Base-by-base conservation (phyloP, 2,113 vertebrate species). In the Sinocyclocheilus anshuiensis region DNA sequence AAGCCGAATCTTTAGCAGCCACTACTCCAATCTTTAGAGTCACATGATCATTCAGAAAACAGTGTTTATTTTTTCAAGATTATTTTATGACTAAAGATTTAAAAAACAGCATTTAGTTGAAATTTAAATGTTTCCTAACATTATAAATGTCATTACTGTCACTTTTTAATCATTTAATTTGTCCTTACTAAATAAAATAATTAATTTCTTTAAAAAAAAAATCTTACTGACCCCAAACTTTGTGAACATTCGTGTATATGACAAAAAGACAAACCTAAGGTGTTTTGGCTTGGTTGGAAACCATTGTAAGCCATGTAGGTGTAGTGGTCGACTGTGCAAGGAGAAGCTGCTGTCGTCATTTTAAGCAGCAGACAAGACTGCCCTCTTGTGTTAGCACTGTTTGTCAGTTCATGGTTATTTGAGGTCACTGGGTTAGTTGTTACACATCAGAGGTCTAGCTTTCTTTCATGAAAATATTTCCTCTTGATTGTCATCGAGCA, bases 331-430 rank as follows among this genome's bases (percentile, higher is more conserved):
- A 8, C 61, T 59, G 20, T 18, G 33, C 63, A n/a, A 24, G 7
- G 45, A 55, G 26, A 36, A 55, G 18, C 36, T 8, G 11, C 29
- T 4, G 2, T 45, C 10, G 26, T 22, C 9, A 79, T 45, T 65
- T 4, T 22, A 83, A 92, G 89, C 78, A 85, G 86, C 85, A 91
- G 91, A 84, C 94, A 92, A 92, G 90, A 93, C 93, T 91, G 89
- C 94, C 95, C 94, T 93, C 95, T 95, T 92, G 93, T 95, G 95
- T 86, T 84, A 53, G 67, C 16, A 16, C 36, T 45, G 4, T 65
- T 90, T 77, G 22, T 18, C 72, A 76, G 22, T 26, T 81, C 13
- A 45, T 87, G 20, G 81, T 81, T 90, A 18, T 78, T 75, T 61
- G 6, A 77, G 71, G 77, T 74, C 69, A 80, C 83, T 81, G 63